Base-by-base conservation (phyloP, 1,140 invertebrate genomes). In the Panagrolaimus sp. region DNA sequence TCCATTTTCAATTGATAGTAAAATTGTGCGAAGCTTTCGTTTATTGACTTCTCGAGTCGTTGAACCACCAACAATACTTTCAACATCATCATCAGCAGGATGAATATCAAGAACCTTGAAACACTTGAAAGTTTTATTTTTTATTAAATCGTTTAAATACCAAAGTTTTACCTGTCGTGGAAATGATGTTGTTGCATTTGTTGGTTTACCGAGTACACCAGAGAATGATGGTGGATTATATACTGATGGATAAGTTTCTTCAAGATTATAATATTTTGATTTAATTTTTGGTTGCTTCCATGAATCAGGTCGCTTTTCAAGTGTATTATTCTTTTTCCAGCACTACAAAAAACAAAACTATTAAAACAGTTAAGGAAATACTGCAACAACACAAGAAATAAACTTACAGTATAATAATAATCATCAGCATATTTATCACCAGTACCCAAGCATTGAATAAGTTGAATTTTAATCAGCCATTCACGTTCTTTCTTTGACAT, bases 401-500 rank as follows among this genome's bases (percentile, higher is more conserved):
- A n/a, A n/a, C 31, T 31, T 66, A 80, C 80, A 51, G 74, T 64
- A 48, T 82, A 83, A 63, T 82, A 82, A 63, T 77, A 82, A 51
- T 82, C 80, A 23, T 82, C 80, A 9, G 74, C 65, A n/a, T 76
- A 47, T 9, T 81, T 79, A 44, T 83, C 69, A 5, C 76, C 77
- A 48, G 74, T 74, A 9, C 79, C 75, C 23, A 76, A 66, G 38
- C 78, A 83, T 61, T 82, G 80, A 20, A 82, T 67, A 23, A 81
- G 66, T 63, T 82, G 80, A 9, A 82, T 83, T 68, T 78, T 79
- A 16, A 82, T 81, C 4, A 82, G 68, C 80, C 80, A 82, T 68
- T 82, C 81, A 0, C 81, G 69, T 64, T 82, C 80, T 65, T 82
- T 82, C 9, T 69, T 73, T 8, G 80, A 82, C 79, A 82, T 82